These are phyloP conservation scores for Phocoena phocoena DNA, from an alignment of 2,113 vertebrate species.

Conservation along the genomic window DNA sequence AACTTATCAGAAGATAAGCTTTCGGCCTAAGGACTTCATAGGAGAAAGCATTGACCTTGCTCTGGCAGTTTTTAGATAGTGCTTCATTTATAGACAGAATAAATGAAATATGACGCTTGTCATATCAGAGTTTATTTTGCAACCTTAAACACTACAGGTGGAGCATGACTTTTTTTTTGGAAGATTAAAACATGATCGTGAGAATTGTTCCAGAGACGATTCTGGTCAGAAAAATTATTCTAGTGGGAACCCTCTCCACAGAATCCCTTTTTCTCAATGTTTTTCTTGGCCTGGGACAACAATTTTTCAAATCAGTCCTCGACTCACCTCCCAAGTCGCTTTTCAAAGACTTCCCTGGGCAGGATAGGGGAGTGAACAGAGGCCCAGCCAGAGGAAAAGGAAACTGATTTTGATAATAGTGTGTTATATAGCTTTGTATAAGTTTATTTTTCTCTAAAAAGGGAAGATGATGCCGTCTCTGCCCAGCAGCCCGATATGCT, in stretches of 20 bases:
- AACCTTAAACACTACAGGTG: background rate
- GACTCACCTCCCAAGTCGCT: background rate
- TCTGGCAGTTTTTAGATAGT: background rate
- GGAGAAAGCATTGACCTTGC: background rate
- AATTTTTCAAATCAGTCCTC: background rate
- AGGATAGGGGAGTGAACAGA: background rate
- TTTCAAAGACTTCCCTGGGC: background rate
- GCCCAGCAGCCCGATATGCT: background rate
- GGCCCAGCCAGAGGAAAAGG: background rate
- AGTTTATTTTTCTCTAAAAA: constrained; percentile 17
- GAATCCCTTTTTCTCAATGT: background rate
- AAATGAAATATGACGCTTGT: background rate
- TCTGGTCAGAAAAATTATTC: background rate
- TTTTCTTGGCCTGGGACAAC: background rate
- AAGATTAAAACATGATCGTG: background rate
- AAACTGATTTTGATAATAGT: background rate
- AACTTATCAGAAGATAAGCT: background rate
- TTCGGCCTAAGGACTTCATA: background rate
- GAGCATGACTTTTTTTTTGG: background rate
- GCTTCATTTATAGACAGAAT: background rate
- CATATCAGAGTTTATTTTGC: constrained; percentile 6
- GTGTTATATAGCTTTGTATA: background rate
- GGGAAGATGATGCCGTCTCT: background rate
- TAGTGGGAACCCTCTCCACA: background rate
- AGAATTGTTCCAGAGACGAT: background rate